Percentiles rank a stretch among this genome's conserved stretches.
Conservation (phyloP, 1,140 invertebrate species). For the Psilanteris sp. region DNA sequence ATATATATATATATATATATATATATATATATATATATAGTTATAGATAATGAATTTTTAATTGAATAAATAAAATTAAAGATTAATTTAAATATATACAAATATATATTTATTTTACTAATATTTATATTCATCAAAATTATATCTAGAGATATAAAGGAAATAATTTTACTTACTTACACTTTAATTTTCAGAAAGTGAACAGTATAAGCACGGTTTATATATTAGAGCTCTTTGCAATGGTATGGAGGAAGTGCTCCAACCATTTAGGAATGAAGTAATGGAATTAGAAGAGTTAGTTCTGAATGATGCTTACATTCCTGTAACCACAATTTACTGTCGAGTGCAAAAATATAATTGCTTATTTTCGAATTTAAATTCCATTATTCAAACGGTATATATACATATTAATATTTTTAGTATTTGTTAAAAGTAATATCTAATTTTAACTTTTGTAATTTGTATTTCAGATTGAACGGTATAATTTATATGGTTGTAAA, state of each 20-base stretch:
- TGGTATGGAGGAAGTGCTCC: slow-evolving; percentile 81
- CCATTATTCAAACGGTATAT: slow-evolving; percentile 79
- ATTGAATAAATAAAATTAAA: too few relatives aligned
- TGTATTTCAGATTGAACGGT: slow-evolving; percentile 74
- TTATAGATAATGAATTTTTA: too few relatives aligned
- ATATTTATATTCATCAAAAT: too few relatives aligned
- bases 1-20: too few relatives aligned
- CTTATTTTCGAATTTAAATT: slow-evolving; percentile 80
- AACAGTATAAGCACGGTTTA: slow-evolving; percentile 72
- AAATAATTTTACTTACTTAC: too few relatives aligned
- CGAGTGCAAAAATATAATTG: slow-evolving; percentile 79
- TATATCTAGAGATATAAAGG: too few relatives aligned
- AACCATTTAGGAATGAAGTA: slow-evolving; percentile 81
- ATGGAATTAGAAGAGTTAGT: slow-evolving; percentile 80
- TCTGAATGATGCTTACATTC: slow-evolving; percentile 79
- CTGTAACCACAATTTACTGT: slow-evolving; percentile 80
- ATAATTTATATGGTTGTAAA: slow-evolving; percentile 82
- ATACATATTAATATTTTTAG: slow-evolving; percentile 12
- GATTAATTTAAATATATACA: too few relatives aligned
- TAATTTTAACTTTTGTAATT: too few relatives aligned
- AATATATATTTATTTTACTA: too few relatives aligned
- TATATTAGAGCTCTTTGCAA: slow-evolving; percentile 83
- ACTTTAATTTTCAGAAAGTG: slow-evolving; percentile 53
- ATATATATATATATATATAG: too few relatives aligned
- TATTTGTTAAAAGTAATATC: too few relatives aligned